Percentiles rank a stretch among this genome's conserved stretches.
Conservation (phyloP, 2,888 invertebrate species). For the Apodemia arnacis region DNA sequence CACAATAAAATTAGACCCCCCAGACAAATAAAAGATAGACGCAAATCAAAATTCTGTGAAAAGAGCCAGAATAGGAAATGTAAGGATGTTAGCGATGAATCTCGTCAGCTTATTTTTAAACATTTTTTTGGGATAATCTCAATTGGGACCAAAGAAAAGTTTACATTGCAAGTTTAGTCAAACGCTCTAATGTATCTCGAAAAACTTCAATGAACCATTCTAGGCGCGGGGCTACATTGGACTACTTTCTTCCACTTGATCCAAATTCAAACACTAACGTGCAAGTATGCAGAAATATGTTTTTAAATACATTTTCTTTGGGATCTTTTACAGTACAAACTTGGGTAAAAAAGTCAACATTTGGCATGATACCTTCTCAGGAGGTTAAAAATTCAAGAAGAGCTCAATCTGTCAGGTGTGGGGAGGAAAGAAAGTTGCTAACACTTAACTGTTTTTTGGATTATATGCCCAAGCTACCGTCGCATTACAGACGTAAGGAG, state of each 20-base stretch:
- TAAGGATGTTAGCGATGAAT: slow-evolving; percentile 24
- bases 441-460: background rate
- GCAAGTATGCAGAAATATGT: slow-evolving; percentile 25
- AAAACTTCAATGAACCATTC: slow-evolving; percentile 15
- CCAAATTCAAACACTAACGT: slow-evolving; percentile 25
- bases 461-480: background rate
- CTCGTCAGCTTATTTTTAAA: slow-evolving; percentile 24
- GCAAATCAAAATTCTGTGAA: slow-evolving; percentile 72
- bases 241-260: slow-evolving; percentile 23
- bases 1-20: slow-evolving; percentile 8
- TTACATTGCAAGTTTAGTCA: background rate
- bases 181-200: slow-evolving; percentile 20
- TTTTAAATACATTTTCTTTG: slow-evolving; percentile 21
- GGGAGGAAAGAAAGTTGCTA: background rate
- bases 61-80: slow-evolving; percentile 47
- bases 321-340: slow-evolving; percentile 24
- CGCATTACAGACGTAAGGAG: no score
- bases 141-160: background rate
- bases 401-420: background rate
- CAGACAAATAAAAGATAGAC: slow-evolving; percentile 28
- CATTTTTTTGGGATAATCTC: slow-evolving; percentile 20
- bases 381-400: slow-evolving; percentile 3
- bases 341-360: slow-evolving; percentile 20
- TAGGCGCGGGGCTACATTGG: slow-evolving; percentile 19
- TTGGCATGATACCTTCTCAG: slow-evolving; percentile 15